Conservation (phyloP, 2,113 vertebrate genomes). For the Melanerpes formicivorus region DNA sequence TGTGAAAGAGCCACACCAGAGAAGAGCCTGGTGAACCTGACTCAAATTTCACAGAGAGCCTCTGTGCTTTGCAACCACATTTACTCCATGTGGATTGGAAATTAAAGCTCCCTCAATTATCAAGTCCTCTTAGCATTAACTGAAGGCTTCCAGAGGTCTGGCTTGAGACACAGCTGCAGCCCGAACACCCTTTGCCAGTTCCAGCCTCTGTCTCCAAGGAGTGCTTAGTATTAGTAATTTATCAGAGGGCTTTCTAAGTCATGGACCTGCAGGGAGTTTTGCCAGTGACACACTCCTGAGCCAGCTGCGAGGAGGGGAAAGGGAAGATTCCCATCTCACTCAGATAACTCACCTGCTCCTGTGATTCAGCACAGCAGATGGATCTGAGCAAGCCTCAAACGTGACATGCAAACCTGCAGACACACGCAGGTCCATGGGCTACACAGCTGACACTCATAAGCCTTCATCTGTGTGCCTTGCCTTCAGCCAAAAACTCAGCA, state of each 20-base stretch:
- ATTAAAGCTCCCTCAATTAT: fast-evolving
- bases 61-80: fast-evolving
- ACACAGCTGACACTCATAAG: neutral
- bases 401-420: neutral
- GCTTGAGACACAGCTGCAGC: neutral
- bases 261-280: neutral
- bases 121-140: neutral
- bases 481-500: neutral
- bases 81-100: fast-evolving
- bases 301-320: neutral
- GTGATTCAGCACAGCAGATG: neutral
- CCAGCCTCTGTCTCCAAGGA: neutral
- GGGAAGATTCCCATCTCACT: neutral
- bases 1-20: neutral
- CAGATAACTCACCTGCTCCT: neutral
- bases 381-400: neutral
- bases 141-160: neutral
- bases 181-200: neutral
- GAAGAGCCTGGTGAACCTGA: neutral
- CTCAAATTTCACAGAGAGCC: neutral
- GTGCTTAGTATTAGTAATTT: neutral
- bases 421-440: neutral
- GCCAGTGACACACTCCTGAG: neutral
- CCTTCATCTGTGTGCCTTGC: neutral
- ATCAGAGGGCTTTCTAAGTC: neutral